Conservation (phyloP, 2,888 invertebrate genomes). For the Chymomyza fuscimana region DNA sequence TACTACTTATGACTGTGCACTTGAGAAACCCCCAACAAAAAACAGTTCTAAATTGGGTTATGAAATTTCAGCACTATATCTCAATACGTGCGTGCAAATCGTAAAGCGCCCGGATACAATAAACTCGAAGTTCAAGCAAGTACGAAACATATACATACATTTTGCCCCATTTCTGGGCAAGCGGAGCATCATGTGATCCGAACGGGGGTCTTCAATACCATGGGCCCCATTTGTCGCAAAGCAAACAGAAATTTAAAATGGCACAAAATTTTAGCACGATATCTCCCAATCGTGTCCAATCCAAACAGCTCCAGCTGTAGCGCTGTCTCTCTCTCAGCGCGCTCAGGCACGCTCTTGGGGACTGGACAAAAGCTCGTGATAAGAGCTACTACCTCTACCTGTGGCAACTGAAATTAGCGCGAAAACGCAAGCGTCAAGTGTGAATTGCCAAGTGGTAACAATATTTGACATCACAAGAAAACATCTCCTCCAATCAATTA, state of each 20-base stretch:
- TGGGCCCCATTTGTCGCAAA: constrained; percentile 26
- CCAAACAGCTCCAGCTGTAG: background rate
- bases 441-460: constrained; percentile 69
- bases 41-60: constrained; percentile 19
- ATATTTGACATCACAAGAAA: constrained; percentile 61
- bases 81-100: constrained; percentile 49
- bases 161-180: background rate
- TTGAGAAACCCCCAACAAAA: constrained; percentile 29
- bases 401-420: constrained; percentile 63
- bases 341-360: constrained; percentile 7
- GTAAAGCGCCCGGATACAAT: constrained; percentile 37
- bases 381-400: background rate
- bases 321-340: background rate
- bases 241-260: constrained; percentile 58
- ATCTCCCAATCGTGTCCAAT: constrained; percentile 45
- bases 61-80: constrained; percentile 70
- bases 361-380: background rate
- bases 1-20: constrained; percentile 38
- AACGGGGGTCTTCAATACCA: constrained; percentile 16
- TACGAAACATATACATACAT: background rate
- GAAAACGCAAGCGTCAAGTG: constrained; percentile 60
- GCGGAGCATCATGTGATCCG: background rate
- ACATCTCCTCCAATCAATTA: constrained; percentile 61
- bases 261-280: constrained; percentile 64
- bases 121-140: constrained; percentile 9